phyloP scores from a whole-genome alignment of 2,797 vertebrate species.

The Lycodopsis pacificus region DNA sequence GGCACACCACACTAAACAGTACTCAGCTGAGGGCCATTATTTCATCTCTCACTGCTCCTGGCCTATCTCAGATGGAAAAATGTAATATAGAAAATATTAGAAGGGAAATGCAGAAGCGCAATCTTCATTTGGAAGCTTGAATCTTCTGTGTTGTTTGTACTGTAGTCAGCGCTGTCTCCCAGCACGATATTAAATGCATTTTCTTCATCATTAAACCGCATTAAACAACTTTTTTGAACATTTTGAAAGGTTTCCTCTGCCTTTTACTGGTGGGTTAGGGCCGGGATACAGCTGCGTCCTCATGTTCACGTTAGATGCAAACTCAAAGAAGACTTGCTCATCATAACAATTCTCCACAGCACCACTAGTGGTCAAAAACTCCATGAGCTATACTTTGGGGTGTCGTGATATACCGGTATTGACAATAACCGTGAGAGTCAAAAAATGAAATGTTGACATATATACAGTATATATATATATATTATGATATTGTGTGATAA shows the following conservation, averaged over 20 bases:
- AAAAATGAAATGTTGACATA: too few species aligned
- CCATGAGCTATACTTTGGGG: too few species aligned
- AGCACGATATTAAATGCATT: background rate
- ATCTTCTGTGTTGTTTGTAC: slow-evolving; percentile 4
- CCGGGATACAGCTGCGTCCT: background rate
- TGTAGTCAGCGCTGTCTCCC: background rate
- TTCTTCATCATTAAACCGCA: background rate
- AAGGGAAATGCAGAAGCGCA: background rate
- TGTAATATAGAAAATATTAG: background rate
- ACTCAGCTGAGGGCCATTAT: slow-evolving; percentile 6
- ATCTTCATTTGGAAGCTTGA: background rate
- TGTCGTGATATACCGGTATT: too few species aligned
- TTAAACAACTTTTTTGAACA: background rate
- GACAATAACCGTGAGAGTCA: too few species aligned
- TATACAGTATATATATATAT: too few species aligned
- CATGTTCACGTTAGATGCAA: background rate
- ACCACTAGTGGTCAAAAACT: background rate
- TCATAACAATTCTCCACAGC: background rate
- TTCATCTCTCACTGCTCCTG: background rate
- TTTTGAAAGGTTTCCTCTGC: background rate
- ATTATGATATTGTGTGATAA: too few species aligned
- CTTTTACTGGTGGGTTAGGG: background rate
- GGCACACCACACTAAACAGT: slow-evolving; percentile 12
- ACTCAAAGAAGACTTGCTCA: background rate
- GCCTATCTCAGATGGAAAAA: background rate